Evolutionary conservation across 1,140 invertebrate genomes (phyloP), one percentile per base, ranked within the genome.

Genomic region (Drosophila subobscura): DNA sequence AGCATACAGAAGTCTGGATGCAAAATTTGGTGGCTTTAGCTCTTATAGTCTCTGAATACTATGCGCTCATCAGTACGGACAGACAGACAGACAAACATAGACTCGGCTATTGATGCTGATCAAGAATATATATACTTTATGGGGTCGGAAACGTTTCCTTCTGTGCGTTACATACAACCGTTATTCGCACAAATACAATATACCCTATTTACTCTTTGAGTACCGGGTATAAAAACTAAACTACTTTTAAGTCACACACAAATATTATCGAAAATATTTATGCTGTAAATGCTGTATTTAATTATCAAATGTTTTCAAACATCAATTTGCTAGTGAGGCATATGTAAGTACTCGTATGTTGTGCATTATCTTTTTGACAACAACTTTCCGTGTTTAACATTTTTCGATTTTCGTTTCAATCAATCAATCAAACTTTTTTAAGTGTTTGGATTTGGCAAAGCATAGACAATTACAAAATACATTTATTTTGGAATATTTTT

Each of bases 401-500:
- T 71, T 61, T 74, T 59, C 56, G 63, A 66, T 71, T 61, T 74
- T 59, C 56, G 64, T 72, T 33, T 51, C 8, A 49, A 61, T 61
- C 5, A 29, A 12, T 49, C 8, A 64, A 45, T 47, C n/a, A 55
- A 64, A 29, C 25, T 67, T 47, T 14, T 16, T 14, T 1, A 20
- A 20, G 49, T 53, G n/a, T 42, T 55, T 37, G 5, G 16, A 54
- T 71, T 57, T 70, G 51, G 65, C 46, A 70, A 53, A 49, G 55
- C 67, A 81, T 80, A 79, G 61, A 59, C 74, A 64, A 79, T 70
- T 79, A 78, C 70, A 40, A 55, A 81, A 54, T 76, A 70, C 51
- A 79, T 45, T 57, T 25, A 33, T 20, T 52, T 56, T 27, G 45
- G 22, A 37, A 25, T 64, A 41, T 33, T 14, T 55, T 50, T 20